Conservation (phyloP, 2,888 invertebrate genomes). For the Eutolmus rufibarbis region DNA sequence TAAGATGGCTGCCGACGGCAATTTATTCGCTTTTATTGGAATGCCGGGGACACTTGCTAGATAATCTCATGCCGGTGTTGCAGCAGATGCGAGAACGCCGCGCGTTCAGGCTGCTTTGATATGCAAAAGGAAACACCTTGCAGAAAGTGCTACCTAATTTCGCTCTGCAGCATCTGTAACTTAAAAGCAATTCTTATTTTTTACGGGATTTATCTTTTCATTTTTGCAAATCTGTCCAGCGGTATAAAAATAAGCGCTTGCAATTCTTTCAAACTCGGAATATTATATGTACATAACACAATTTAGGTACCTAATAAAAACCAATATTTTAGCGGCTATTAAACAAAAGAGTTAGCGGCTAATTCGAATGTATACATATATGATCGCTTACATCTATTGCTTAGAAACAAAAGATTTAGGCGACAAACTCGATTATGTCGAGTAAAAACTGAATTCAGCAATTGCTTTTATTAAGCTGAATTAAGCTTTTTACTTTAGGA, state of each 20-base stretch:
- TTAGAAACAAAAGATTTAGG: neutral
- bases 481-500: neutral
- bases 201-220: neutral
- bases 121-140: neutral
- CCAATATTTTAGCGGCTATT: no score
- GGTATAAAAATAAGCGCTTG: neutral
- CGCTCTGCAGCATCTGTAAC: neutral
- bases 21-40: constrained; percentile 13
- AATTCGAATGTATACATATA: neutral
- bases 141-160: neutral
- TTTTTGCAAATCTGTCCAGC: neutral
- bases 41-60: neutral
- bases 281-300: neutral
- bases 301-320: neutral
- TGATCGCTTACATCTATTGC: neutral
- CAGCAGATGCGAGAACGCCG: neutral
- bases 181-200: neutral
- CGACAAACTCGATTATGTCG: neutral
- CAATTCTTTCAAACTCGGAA: neutral
- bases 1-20: neutral
- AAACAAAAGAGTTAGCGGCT: no score
- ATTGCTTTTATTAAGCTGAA: neutral
- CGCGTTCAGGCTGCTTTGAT: neutral
- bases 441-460: neutral
- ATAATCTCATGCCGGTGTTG: neutral